phyloP scores from a whole-genome alignment of 2,113 vertebrate genomes.

The Callithrix jacchus region DNA sequence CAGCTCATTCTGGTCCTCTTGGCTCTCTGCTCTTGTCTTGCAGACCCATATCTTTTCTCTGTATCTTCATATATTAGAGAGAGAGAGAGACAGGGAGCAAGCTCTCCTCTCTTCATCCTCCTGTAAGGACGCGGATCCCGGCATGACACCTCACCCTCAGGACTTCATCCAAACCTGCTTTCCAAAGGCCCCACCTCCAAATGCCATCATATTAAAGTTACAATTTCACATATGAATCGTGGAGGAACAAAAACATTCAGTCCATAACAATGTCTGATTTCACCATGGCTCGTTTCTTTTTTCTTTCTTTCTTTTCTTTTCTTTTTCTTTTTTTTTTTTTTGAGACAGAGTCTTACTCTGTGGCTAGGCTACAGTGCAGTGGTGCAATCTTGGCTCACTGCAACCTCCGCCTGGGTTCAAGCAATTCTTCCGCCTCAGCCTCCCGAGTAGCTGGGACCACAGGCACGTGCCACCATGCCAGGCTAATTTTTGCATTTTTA shows the following conservation, averaged over 20 bases:
- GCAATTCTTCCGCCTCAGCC: too few relatives aligned
- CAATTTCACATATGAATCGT: rapidly evolving
- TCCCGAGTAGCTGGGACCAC: too few relatives aligned
- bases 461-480: too few relatives aligned
- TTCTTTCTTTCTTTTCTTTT: neutral
- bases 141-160: neutral
- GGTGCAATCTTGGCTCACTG: too few relatives aligned
- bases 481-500: too few relatives aligned
- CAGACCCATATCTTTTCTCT: neutral
- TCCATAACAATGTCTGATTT: neutral
- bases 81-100: neutral
- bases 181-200: neutral
- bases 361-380: too few relatives aligned
- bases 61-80: neutral
- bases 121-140: neutral
- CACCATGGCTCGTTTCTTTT: too few relatives aligned
- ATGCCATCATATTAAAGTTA: too few relatives aligned
- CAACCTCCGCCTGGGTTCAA: too few relatives aligned
- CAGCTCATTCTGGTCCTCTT: rapidly evolving
- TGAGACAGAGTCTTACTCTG: too few relatives aligned
- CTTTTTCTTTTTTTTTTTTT: neutral
- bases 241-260: neutral
- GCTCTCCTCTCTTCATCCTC: neutral
- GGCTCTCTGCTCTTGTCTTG: neutral
- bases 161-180: neutral